Percentiles rank a stretch among this genome's conserved stretches.
These are phyloP conservation scores for Drosophila pseudoobscura DNA, from an alignment of 1,140 invertebrate species.

Conservation along the genomic window DNA sequence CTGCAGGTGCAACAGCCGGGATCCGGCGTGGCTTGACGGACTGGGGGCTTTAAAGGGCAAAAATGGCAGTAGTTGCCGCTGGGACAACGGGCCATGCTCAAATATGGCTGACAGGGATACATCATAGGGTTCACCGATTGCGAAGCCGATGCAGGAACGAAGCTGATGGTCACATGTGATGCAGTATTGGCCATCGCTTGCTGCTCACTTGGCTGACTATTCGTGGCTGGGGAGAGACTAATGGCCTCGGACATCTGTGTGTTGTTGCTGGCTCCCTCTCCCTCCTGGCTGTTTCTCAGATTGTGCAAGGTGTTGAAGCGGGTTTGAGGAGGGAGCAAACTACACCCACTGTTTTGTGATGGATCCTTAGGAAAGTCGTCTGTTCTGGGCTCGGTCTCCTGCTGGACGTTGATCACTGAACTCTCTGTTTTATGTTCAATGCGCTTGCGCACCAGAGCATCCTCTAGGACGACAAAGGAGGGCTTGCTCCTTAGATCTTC, in stretches of 20 bases:
- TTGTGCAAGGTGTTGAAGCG: too few species aligned
- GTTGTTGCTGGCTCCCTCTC: not conserved
- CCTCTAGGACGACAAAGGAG: slow-evolving; percentile 56
- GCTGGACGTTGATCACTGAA: too few species aligned
- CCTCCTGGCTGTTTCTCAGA: too few species aligned
- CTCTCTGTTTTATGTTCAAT: slow-evolving; percentile 12
- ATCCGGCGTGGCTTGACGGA: not conserved
- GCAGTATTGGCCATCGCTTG: not conserved
- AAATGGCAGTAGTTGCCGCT: slow-evolving; percentile 17
- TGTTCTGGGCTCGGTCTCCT: not conserved
- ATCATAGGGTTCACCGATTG: slow-evolving; percentile 4
- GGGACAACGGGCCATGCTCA: slow-evolving; percentile 10
- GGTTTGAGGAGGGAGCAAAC: too few species aligned
- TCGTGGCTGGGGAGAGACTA: not conserved
- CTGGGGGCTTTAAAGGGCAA: slow-evolving; percentile 11
- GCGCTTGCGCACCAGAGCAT: slow-evolving; percentile 24
- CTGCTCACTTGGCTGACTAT: not conserved
- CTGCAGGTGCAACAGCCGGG: not conserved
- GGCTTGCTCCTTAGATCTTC: slow-evolving; percentile 39
- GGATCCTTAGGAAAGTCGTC: not conserved
- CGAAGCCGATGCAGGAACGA: slow-evolving; percentile 18
- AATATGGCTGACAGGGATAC: slow-evolving; percentile 31
- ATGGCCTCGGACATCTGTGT: not conserved
- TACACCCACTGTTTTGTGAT: too few species aligned
- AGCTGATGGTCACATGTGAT: slow-evolving; percentile 44